Evolutionary conservation across 1,140 invertebrate genomes (phyloP), one percentile per base, ranked within the genome.

Genomic region (Conus betulinus): DNA sequence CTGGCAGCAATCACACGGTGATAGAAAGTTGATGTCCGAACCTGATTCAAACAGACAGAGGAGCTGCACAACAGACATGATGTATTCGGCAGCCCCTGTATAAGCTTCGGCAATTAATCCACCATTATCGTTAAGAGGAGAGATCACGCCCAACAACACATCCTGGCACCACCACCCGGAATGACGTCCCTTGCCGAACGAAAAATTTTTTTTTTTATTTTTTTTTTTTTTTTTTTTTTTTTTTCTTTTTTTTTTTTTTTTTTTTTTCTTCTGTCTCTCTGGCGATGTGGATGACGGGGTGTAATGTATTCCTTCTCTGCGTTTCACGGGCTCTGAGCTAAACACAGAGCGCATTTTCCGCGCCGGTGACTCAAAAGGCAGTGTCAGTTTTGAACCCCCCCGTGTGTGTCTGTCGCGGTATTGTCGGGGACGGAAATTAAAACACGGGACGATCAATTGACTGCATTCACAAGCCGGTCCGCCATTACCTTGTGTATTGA

Each of bases 401-500:
- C 63, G 25, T 52, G 82, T 63, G n/a, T 84, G 82, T 60, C 82
- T 63, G 82, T 84, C 53, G 57, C 82, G 17, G 55, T 55, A 8
- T 63, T 84, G 20, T 60, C 10, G 55, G 82, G 11, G 25, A 27
- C 82, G 82, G 82, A 84, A 84, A 84, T 84, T 84, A 84, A 67
- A 84, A 84, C 82, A 84, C 13, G 57, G 82, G 6, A 17, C 25
- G 82, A 84, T 63, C 82, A 84, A 84, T 84, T 84, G 82, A 60
- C 57, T 84, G 5, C 57, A 63, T 67, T 60, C 82, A 63, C 23
- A 67, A 23, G n/a, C 53, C 20, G 55, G 6, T 63, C 39, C 55
- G 27, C 82, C 55, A 84, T 84, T 84, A 84, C 82, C 82, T 84
- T 84, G n/a, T 84, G 82, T 84, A 39, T 84, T 84, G 53, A 84